A percentile compares a stretch with the other conserved stretches of the same genome.
Evolutionary conservation across 2,113 vertebrate genomes (phyloP).

Genomic region (Paramisgurnus dabryanus): DNA sequence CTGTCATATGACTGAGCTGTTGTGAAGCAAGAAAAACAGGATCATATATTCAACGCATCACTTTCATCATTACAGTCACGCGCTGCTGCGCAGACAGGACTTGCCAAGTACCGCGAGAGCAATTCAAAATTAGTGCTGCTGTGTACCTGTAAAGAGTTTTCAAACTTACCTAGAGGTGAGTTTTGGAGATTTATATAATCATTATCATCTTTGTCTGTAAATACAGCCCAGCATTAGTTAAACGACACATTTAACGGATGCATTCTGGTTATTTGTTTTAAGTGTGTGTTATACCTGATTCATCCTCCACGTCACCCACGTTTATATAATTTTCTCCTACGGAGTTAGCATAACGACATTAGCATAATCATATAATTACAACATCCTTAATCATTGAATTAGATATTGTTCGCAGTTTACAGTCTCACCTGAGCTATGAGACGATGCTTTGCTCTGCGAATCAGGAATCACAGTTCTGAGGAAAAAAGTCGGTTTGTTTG

Average conservation of each 20-base stretch:
- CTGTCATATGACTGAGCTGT: slow-evolving; percentile 35
- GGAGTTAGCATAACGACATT: neutral
- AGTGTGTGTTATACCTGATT: slow-evolving; percentile 33
- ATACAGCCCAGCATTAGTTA: neutral
- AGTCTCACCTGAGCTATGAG: slow-evolving; percentile 66
- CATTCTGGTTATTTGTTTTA: neutral
- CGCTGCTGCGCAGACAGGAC: too few relatives aligned
- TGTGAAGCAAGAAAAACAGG: neutral
- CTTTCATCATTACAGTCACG: too few relatives aligned
- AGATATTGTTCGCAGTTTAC: too few relatives aligned
- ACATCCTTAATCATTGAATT: too few relatives aligned
- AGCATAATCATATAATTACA: neutral
- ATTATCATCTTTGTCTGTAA: slow-evolving; percentile 19
- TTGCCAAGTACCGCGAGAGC: too few relatives aligned
- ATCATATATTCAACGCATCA: too few relatives aligned
- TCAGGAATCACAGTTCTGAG: slow-evolving; percentile 65
- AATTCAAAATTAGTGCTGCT: too few relatives aligned
- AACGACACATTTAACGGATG: too few relatives aligned
- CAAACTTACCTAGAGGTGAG: slow-evolving; percentile 9
- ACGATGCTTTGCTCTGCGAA: slow-evolving; percentile 59
- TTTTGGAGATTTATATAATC: slow-evolving; percentile 39
- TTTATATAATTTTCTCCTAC: slow-evolving; percentile 46
- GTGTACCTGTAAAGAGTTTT: neutral
- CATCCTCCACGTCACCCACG: neutral
- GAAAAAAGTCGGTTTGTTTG: slow-evolving; percentile 30